Evolutionary conservation across 1,140 invertebrate genomes (phyloP), one percentile per base, ranked within the genome.

Genomic region (Hyles euphorbiae): DNA sequence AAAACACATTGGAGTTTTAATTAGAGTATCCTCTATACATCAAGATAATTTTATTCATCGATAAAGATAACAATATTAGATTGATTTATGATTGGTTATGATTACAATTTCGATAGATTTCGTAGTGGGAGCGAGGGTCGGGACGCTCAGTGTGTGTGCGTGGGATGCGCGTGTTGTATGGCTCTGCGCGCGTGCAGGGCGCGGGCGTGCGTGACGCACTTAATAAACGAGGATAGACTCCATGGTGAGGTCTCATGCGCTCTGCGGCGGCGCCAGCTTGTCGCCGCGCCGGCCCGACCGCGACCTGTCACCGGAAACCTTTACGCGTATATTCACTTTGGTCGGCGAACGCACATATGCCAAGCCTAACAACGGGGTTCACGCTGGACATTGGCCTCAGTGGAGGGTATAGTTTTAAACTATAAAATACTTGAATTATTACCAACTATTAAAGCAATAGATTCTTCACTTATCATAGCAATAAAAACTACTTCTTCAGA

Each of bases 181-280:
- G 36, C 36, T 40, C 36, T 40, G 36, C 59, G 22, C 66, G 45
- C 46, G 46, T 48, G 46, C 46, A 44, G 36, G 36, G 63, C 46
- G 56, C 59, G 62, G 62, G 68, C 67, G 60, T 58, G 22, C 9
- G 76, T 66, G 68, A 79, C 76, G 74, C 76, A 68, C 58, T 75
- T 88, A 86, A 88, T 71, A 76, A 82, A 83, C 81, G 77, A 86
- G 76, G 67, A 83, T 83, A 88, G 84, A 83, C 79, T 87, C 84
- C 84, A 88, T 85, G 65, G 75, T 84, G 84, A 85, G 80, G 74
- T 78, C 83, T 86, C 81, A 82, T 77, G 53, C 45, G 48, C 53
- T 47, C 36, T 45, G 63, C 45, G 6, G 33, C 49, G 60, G 56
- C 54, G 51, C 58, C 65, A 54, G 56, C 69, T 62, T 60, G 65